Evolutionary conservation across 1,140 invertebrate genomes (phyloP).

Genomic region (Tetragnatha versicolor): DNA sequence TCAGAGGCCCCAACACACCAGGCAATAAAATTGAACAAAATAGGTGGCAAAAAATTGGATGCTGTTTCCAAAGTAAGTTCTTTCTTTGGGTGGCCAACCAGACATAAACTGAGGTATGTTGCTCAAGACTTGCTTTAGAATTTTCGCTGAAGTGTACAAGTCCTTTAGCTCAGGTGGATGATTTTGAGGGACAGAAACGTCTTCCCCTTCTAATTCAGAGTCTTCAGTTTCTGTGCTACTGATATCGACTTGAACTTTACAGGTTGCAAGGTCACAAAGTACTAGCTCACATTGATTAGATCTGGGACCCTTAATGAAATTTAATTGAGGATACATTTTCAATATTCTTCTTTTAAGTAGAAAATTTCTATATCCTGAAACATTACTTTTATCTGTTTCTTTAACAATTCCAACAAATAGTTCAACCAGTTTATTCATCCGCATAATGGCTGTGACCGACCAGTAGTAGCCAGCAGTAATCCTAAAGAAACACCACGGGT

Average conservation of each 20-base stretch:
- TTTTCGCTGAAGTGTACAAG: not conserved
- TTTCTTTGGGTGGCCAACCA: not conserved
- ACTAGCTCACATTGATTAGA: slow-evolving; percentile 1
- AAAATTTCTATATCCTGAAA: slow-evolving; percentile 8
- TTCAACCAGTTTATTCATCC: not conserved
- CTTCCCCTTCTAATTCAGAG: not conserved
- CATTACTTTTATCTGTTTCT: not conserved
- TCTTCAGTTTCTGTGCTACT: not conserved
- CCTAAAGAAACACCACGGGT: too few species aligned
- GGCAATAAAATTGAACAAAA: slow-evolving; percentile 1
- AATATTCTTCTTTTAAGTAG: not conserved
- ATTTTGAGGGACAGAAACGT: not conserved
- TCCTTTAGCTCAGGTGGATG: not conserved
- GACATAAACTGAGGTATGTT: too few species aligned
- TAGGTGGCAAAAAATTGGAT: not conserved
- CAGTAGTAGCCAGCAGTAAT: too few species aligned
- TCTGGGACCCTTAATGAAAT: not conserved
- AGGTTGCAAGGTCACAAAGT: not conserved
- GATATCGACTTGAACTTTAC: not conserved
- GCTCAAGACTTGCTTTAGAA: not conserved
- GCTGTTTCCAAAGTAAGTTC: not conserved
- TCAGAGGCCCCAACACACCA: not conserved
- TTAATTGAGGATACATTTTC: not conserved
- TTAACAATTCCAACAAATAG: not conserved
- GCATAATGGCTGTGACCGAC: not conserved